Evolutionary conservation across 2,113 vertebrate species (phyloP).

Genomic region (Taxidea taxus): DNA sequence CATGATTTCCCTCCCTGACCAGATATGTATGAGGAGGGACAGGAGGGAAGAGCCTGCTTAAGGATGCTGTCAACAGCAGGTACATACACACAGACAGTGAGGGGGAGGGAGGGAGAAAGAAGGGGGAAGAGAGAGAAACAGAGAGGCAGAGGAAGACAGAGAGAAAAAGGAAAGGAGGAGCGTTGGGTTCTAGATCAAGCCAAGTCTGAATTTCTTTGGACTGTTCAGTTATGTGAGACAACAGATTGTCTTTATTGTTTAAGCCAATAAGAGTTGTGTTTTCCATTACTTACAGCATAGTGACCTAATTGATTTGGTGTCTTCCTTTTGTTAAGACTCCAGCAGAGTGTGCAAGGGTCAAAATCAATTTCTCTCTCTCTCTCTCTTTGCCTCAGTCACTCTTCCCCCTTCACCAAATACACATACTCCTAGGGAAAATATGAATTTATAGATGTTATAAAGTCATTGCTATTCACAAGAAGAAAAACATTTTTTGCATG

Average conservation of each 20-base stretch:
- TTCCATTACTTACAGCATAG: background rate
- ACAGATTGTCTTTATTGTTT: background rate
- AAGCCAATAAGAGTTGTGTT: background rate
- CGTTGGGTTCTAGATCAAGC: background rate
- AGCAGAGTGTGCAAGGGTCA: background rate
- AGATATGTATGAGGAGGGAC: background rate
- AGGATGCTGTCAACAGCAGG: background rate
- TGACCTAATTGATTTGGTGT: background rate
- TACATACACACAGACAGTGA: rapidly evolving
- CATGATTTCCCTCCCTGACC: background rate
- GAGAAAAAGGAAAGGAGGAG: background rate
- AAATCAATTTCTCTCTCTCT: background rate
- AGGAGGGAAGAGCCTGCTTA: background rate
- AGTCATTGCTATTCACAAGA: background rate
- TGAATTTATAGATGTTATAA: background rate
- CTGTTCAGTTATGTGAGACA: background rate
- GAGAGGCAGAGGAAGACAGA: background rate
- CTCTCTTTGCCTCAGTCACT: background rate
- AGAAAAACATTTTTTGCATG: background rate
- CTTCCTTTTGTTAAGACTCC: background rate
- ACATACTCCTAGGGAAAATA: background rate
- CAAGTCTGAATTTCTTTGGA: background rate
- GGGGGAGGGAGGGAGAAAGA: background rate
- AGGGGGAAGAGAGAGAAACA: background rate
- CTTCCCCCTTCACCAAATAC: background rate